A percentile compares a stretch with the other conserved stretches of the same genome.
Evolutionary conservation across 2,113 vertebrate species (phyloP).

Genomic region (Myodes glareolus): DNA sequence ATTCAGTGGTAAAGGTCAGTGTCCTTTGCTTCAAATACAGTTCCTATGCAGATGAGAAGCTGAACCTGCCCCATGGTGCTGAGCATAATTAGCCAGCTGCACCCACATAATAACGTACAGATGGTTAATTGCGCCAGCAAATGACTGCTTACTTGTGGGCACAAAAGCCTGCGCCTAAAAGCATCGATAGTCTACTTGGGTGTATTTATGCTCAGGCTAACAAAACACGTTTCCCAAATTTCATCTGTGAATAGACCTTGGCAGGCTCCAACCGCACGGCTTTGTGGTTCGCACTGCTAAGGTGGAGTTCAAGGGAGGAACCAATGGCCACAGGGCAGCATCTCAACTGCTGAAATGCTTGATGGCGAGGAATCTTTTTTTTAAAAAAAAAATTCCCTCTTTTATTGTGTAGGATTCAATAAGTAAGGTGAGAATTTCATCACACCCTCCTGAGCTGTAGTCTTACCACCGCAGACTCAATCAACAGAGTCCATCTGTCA

Average conservation of each 20-base stretch:
- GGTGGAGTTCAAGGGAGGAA: neutral
- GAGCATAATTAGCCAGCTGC: slow-evolving; percentile 80
- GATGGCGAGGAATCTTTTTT: neutral
- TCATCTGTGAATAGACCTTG: slow-evolving; percentile 48
- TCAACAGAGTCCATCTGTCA: neutral
- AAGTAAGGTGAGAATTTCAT: slow-evolving; percentile 12
- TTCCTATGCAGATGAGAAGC: slow-evolving; percentile 67
- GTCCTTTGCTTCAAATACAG: slow-evolving; percentile 59
- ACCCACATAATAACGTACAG: slow-evolving; percentile 78
- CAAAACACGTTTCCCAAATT: slow-evolving; percentile 63
- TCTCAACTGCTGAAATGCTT: neutral
- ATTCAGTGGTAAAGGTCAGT: slow-evolving; percentile 73
- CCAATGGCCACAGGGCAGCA: neutral
- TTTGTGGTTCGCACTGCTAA: neutral
- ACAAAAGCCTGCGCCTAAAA: slow-evolving; percentile 79
- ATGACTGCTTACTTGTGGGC: slow-evolving; percentile 75
- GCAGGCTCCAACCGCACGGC: neutral
- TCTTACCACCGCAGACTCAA: neutral
- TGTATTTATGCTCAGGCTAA: slow-evolving; percentile 61
- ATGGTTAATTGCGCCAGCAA: slow-evolving; percentile 82
- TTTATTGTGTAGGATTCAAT: neutral
- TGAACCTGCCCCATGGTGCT: slow-evolving; percentile 74
- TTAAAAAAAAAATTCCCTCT: slow-evolving; percentile 35
- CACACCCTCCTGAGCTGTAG: neutral
- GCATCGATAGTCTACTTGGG: slow-evolving; percentile 38